Percentiles rank a stretch among this genome's conserved stretches.
Evolutionary conservation across 2,797 vertebrate genomes (phyloP).

Genomic region (Rhynchotus rufescens): DNA sequence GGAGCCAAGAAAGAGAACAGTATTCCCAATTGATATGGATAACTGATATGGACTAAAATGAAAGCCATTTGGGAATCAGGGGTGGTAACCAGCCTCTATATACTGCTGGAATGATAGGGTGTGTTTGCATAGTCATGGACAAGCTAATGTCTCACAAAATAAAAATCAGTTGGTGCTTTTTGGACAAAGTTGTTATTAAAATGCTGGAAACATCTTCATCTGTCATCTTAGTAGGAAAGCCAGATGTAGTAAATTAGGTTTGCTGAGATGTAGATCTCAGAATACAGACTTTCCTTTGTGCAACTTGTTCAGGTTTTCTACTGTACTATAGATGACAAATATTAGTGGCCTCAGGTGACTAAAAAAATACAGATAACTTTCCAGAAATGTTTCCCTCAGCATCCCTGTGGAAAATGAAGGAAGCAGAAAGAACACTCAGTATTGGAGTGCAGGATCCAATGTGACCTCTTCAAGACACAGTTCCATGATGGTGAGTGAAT

Average conservation of each 20-base stretch:
- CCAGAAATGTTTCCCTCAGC: neutral
- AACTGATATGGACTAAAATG: neutral
- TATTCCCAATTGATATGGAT: neutral
- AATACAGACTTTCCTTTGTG: slow-evolving; percentile 9
- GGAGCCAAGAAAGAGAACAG: slow-evolving; percentile 12
- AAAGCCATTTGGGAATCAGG: neutral
- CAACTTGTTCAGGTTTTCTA: neutral
- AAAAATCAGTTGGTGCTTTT: neutral
- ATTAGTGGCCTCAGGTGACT: neutral
- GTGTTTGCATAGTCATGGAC: neutral
- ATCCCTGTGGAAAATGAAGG: neutral
- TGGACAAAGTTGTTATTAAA: slow-evolving; percentile 5
- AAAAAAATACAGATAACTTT: neutral
- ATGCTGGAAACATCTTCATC: neutral
- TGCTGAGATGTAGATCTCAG: neutral
- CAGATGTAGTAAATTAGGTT: slow-evolving; percentile 3
- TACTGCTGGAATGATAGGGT: neutral
- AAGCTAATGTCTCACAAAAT: neutral
- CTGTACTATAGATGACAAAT: neutral
- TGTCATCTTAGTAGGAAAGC: neutral
- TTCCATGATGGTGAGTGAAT: neutral
- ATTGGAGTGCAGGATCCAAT: neutral
- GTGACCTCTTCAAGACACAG: neutral
- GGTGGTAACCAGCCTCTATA: neutral
- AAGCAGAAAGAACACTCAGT: neutral